These are phyloP conservation scores for Chondrilla cf. caribensis DNA, from an alignment of 37 sponge, comb jelly and placozoan species.

Conservation along the genomic window DNA sequence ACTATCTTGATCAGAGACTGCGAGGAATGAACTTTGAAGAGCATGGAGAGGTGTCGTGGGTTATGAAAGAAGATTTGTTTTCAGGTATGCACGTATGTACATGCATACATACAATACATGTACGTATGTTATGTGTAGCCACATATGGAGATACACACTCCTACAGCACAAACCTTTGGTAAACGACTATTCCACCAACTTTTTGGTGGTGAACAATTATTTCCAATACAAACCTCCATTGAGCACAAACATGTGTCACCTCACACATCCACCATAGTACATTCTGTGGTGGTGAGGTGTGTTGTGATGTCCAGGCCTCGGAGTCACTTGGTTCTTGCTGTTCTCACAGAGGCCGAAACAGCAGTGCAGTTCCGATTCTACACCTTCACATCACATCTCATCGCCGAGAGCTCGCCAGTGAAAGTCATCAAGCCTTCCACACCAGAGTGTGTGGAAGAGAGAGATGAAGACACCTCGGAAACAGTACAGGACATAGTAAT, in stretches of 20 bases:
- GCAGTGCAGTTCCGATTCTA: constrained; percentile 45
- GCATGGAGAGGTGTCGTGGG: constrained; percentile 24
- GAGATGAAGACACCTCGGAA: too few relatives aligned
- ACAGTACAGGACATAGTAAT: background rate
- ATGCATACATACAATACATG: background rate
- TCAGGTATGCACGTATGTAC: background rate
- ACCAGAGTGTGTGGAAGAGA: too few relatives aligned
- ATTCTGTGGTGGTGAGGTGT: too few relatives aligned
- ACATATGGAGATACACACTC: constrained; percentile 16
- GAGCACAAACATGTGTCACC: too few relatives aligned
- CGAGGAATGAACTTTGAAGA: constrained; percentile 15
- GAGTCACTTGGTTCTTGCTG: too few relatives aligned
- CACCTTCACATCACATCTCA: constrained; percentile 4
- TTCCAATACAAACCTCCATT: too few relatives aligned
- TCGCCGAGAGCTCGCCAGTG: background rate
- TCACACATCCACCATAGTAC: too few relatives aligned
- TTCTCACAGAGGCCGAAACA: background rate
- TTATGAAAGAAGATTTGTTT: background rate
- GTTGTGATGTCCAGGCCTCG: too few relatives aligned
- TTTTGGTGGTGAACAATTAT: too few relatives aligned
- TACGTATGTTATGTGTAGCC: background rate
- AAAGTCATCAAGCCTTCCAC: background rate
- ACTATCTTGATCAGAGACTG: constrained; percentile 19
- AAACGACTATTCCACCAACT: background rate
- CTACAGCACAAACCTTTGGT: background rate